These are phyloP conservation scores for Formica selysi DNA, from an alignment of 1,140 invertebrate species.

Conservation along the genomic window DNA sequence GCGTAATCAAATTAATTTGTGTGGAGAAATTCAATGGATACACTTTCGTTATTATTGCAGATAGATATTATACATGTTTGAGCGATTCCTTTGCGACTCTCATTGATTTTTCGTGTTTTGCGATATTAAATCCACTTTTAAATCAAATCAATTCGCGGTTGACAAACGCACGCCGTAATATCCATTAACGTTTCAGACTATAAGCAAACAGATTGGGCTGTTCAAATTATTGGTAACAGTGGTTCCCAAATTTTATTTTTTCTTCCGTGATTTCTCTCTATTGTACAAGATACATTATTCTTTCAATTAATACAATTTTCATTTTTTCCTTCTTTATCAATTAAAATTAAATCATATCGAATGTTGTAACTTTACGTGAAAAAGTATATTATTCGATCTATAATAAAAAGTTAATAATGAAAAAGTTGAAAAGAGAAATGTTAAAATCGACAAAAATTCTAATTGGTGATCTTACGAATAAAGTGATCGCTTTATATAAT, in stretches of 20 bases:
- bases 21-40: not conserved
- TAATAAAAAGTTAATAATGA: not conserved
- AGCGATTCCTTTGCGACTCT: not conserved
- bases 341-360: not conserved
- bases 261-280: not conserved
- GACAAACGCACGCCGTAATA: not conserved
- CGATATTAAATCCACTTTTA: not conserved
- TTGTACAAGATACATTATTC: not conserved
- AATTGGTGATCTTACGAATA: not conserved
- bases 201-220: not conserved
- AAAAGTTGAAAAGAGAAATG: not conserved
- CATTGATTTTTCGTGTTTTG: not conserved
- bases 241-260: not conserved
- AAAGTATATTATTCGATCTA: not conserved
- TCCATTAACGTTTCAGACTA: slow-evolving; percentile 1
- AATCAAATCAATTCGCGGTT: not conserved
- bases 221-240: not conserved
- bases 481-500: not conserved
- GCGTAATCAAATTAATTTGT: not conserved
- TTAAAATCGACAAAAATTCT: not conserved
- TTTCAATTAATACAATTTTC: not conserved
- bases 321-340: not conserved
- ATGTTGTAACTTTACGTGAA: not conserved
- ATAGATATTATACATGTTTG: not conserved
- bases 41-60: not conserved